Evolutionary conservation across 1,140 invertebrate species (phyloP), one percentile per base, ranked within the genome.

Genomic region (Bombus terrestris): DNA sequence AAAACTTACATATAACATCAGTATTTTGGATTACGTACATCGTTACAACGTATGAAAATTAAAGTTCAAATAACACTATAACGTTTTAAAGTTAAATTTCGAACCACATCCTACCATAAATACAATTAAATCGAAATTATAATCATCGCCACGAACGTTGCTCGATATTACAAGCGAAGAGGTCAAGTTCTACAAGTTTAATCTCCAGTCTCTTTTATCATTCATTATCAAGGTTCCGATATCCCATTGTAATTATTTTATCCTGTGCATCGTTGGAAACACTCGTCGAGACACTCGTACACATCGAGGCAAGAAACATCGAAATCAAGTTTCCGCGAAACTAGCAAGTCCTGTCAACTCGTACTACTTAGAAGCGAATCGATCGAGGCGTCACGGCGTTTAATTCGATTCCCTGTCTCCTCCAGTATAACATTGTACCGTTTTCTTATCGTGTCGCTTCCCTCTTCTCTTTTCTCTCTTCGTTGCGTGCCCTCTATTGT

Each of bases 381-480:
- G 73, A 32, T 32, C 18, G 47, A 53, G 47, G 47, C 32, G n/a
- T 37, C 37, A 39, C 69, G 39, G 18, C 39, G 25, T 39, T 77
- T 77, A 57, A 57, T 59, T 76, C 25, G 25, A 59, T 39, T 78
- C n/a, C 28, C 57, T 39, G 75, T 15, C 22, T 68, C 41, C 15
- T 64, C 22, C 59, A 18, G 32, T 25, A 69, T 35, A 79, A 66
- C 32, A 79, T 47, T 32, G 37, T 59, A 39, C 25, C 62, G 39
- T 35, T 47, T 37, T 53, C 62, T 28, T 69, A 68, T 79, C 41
- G 8, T 41, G 41, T 68, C 32, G 62, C 76, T 41, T 47, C 41
- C 68, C 62, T 68, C 62, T 35, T 79, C 32, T 22, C n/a, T 35
- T 68, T 35, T 71, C 35, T 71, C 69, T 71, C 69, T 71, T 25